These are phyloP conservation scores for Anhinga anhinga DNA, from an alignment of 2,113 vertebrate genomes.

Conservation along the genomic window DNA sequence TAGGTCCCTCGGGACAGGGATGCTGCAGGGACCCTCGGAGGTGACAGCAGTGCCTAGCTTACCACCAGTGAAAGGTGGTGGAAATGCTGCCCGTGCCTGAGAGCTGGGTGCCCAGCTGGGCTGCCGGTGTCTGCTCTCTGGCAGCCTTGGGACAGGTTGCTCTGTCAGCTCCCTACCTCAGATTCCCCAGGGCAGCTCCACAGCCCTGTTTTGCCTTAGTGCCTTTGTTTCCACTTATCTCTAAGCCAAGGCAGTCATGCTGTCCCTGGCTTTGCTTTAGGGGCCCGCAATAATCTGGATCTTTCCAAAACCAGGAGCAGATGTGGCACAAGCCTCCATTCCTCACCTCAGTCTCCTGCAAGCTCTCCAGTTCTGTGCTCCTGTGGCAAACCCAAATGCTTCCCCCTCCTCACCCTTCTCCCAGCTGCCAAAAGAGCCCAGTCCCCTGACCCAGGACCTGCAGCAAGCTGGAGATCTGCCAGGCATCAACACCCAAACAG, in stretches of 20 bases:
- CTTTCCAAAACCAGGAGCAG: neutral
- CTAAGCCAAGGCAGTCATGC: neutral
- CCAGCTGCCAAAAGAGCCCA: neutral
- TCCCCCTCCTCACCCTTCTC: neutral
- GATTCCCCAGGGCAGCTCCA: neutral
- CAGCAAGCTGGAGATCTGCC: neutral
- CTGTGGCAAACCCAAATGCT: neutral
- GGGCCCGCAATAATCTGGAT: neutral
- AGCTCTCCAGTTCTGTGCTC: neutral
- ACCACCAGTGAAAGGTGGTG: neutral
- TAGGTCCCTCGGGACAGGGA: fast-evolving
- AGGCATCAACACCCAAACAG: neutral
- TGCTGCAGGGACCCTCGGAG: neutral
- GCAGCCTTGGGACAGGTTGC: neutral
- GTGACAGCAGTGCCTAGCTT: neutral
- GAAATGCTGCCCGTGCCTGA: neutral
- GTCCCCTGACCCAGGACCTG: neutral
- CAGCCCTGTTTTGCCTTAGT: neutral
- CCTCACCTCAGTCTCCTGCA: neutral
- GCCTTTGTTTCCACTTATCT: neutral
- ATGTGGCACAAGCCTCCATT: neutral
- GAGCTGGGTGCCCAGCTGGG: neutral
- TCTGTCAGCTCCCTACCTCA: neutral
- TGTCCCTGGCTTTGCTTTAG: neutral
- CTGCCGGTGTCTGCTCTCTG: too few species aligned